Conservation (phyloP, 2,888 invertebrate genomes). For the Pyrgus malvae region DNA sequence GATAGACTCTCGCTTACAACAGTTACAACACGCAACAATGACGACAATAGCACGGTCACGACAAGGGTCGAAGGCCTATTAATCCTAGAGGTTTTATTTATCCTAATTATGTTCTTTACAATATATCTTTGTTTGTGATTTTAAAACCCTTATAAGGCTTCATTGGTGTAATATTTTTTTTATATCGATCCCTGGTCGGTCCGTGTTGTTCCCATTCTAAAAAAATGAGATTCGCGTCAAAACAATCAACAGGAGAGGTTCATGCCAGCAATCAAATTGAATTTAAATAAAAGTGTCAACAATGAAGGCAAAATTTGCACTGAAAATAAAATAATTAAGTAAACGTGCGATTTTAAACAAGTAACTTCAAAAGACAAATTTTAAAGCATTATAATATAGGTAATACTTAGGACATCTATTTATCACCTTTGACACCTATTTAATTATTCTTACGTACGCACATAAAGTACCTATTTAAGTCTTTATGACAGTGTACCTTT, state of each 20-base stretch:
- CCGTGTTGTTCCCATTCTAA: too few species aligned
- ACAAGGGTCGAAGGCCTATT: background rate
- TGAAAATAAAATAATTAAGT: background rate
- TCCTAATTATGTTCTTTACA: too few species aligned
- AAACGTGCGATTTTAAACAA: background rate
- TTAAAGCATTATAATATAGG: too few species aligned
- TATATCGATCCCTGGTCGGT: too few species aligned
- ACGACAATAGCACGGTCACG: constrained; percentile 16
- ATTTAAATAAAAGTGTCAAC: background rate
- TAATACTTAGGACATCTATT: too few species aligned
- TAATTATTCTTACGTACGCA: too few species aligned
- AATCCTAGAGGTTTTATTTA: too few species aligned
- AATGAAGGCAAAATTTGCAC: constrained; percentile 1
- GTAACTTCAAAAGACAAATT: background rate
- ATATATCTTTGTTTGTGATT: too few species aligned
- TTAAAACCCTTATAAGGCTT: too few species aligned
- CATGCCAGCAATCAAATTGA: background rate
- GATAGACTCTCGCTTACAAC: background rate
- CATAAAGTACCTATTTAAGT: background rate
- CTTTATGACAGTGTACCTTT: background rate
- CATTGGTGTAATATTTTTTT: too few species aligned
- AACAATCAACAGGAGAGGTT: too few species aligned
- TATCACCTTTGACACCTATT: background rate
- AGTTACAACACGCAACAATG: constrained; percentile 15
- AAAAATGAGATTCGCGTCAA: too few species aligned